Evolutionary conservation across 2,113 vertebrate species (phyloP), one percentile per base, ranked within the genome.

Genomic region (Pseudopodoces humilis): DNA sequence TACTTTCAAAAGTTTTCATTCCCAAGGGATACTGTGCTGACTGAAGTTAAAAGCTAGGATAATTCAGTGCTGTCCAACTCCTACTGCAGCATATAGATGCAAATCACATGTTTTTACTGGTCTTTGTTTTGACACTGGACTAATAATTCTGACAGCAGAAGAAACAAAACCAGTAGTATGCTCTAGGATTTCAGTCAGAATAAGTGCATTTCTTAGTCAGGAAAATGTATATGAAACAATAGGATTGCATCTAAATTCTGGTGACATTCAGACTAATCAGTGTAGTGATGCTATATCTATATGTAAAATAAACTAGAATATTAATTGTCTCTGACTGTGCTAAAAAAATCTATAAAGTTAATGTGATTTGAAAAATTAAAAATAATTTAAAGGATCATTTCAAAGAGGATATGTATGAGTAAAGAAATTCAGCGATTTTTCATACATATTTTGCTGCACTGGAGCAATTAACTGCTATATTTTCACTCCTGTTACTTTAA

Each of bases 401-500:
- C 64, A 82, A 96, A 71, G 13, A 85, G 8, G 8, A 64, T 6
- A 18, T 86, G 39, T 8, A 14, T 7, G 24, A 68, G 28, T 81
- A 88, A 94, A 93, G 35, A 88, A 74, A 59, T 14, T 5, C n/a
- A 81, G 31, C 90, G 31, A 75, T 41, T 95, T 90, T 93, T 68
- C 31, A 71, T 60, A 28, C 0, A 4, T 21, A 58, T 86, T 92
- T 94, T 84, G 27, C 43, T 88, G 59, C 70, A 81, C 14, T 25
- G 46, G 28, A 82, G 86, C 11, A 91, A 81, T 71, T 67, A 88
- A 53, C 82, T 86, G 25, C 30, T 78, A 3, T 41, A 31, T 93
- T 88, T 88, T 53, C 31, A 37, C 65, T 68, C 25, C 23, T 5
- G 12, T 88, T 93, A 88, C 41, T 90, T 46, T 72, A 71, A 65